Evolutionary conservation across 92 coral and sea anemone genomes (phyloP).

Genomic region (Umimayanthus kanabou): DNA sequence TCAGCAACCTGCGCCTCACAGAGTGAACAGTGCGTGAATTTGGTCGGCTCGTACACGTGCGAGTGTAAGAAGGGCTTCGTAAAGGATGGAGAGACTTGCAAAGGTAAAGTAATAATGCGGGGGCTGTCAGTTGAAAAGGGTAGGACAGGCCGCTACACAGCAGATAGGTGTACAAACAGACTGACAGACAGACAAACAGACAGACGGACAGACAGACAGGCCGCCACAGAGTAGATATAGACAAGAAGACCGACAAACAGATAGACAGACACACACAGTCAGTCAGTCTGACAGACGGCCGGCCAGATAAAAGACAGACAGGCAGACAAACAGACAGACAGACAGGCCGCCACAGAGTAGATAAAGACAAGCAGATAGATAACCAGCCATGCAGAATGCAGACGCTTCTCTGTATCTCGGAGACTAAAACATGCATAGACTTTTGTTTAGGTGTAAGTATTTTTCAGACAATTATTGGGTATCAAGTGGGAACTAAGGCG

Average conservation of each 20-base stretch:
- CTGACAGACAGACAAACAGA: not conserved
- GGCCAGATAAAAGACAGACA: no score
- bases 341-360: no score
- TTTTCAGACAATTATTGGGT: no score
- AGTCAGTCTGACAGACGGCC: no score
- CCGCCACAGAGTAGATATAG: no score
- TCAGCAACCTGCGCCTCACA: not conserved
- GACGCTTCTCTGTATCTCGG: no score
- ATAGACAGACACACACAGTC: no score
- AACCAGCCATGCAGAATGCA: no score
- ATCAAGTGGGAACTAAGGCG: not conserved
- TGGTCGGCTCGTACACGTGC: constrained; percentile 20
- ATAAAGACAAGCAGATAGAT: no score
- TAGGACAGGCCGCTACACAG: not conserved
- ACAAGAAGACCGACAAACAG: not conserved
- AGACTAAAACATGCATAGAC: no score
- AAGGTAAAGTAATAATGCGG: not conserved
- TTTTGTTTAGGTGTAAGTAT: no score
- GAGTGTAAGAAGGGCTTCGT: constrained; percentile 28
- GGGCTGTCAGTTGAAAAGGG: not conserved
- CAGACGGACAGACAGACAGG: not conserved
- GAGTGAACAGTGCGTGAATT: constrained; percentile 20
- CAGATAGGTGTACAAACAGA: not conserved
- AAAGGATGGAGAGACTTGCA: constrained; percentile 9
- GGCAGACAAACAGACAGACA: no score